Evolutionary conservation across 2,797 vertebrate species (phyloP).

Genomic region (Anguilla marmorata): DNA sequence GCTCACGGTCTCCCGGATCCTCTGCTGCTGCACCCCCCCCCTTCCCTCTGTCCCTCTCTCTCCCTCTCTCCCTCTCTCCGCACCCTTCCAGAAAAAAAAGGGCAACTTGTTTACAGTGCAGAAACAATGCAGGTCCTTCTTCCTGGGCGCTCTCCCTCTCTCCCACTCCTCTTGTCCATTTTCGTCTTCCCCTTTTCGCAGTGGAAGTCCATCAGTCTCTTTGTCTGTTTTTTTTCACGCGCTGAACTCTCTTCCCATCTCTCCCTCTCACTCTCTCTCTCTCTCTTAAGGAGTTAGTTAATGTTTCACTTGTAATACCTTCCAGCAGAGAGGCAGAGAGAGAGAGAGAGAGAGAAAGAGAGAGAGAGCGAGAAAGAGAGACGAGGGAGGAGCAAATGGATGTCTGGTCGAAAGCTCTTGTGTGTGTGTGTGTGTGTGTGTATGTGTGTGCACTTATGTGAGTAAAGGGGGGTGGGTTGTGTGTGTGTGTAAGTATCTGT

Average conservation of each 20-base stretch:
- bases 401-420: slow-evolving; percentile 47
- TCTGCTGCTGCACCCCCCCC: slow-evolving; percentile 22
- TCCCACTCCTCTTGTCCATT: slow-evolving; percentile 59
- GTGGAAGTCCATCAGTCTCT: not conserved
- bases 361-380: slow-evolving; percentile 35
- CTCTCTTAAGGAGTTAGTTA: slow-evolving; percentile 69
- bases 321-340: slow-evolving; percentile 46
- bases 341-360: slow-evolving; percentile 34
- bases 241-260: slow-evolving; percentile 42
- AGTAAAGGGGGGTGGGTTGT: slow-evolving; percentile 45
- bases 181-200: slow-evolving; percentile 29
- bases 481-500: slow-evolving; percentile 43
- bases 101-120: slow-evolving; percentile 54
- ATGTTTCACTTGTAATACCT: slow-evolving; percentile 73
- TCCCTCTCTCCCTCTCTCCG: slow-evolving; percentile 12
- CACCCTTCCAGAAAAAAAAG: slow-evolving; percentile 32
- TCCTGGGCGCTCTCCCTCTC: slow-evolving; percentile 54
- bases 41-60: slow-evolving; percentile 22
- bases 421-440: slow-evolving; percentile 32
- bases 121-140: slow-evolving; percentile 54
- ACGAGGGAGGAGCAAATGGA: slow-evolving; percentile 41
- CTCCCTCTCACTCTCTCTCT: slow-evolving; percentile 37
- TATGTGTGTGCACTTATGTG: slow-evolving; percentile 39
- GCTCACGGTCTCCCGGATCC: slow-evolving; percentile 34
- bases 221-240: not conserved